A percentile compares a stretch with the other conserved stretches of the same genome.
phyloP scores from a whole-genome alignment of 2,888 invertebrate species.

The Cacoxenus indagator region DNA sequence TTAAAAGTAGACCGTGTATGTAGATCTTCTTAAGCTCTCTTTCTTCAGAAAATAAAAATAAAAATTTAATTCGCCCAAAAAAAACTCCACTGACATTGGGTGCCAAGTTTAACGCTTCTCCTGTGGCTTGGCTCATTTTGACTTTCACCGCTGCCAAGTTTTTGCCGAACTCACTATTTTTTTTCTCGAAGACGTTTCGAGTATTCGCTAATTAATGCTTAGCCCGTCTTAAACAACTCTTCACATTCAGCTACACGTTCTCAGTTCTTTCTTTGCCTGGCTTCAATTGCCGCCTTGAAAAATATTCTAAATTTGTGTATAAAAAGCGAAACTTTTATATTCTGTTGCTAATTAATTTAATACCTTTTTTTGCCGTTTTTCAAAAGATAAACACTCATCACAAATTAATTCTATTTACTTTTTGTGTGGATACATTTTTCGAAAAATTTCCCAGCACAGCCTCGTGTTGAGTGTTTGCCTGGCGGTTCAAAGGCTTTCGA shows the following conservation, averaged over 20 bases:
- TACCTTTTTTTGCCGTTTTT: constrained; percentile 52
- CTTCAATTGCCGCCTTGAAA: background rate
- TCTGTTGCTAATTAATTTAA: constrained; percentile 53
- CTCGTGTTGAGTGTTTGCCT: too few species aligned
- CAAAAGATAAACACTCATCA: constrained; percentile 58
- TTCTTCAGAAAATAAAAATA: background rate
- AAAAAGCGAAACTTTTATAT: constrained; percentile 35
- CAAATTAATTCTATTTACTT: constrained; percentile 43
- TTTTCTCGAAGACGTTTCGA: constrained; percentile 34
- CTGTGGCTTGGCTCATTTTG: background rate
- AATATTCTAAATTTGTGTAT: background rate
- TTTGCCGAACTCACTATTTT: background rate
- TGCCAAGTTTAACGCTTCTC: background rate
- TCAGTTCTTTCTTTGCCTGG: background rate
- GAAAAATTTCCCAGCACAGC: too few species aligned
- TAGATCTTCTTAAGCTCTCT: background rate
- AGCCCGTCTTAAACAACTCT: constrained; percentile 44
- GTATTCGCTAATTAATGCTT: constrained; percentile 50
- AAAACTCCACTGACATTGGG: background rate
- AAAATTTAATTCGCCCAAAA: constrained; percentile 4
- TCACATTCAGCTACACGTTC: constrained; percentile 22
- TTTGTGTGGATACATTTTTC: background rate
- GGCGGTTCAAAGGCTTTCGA: too few species aligned
- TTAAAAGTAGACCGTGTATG: constrained; percentile 43
- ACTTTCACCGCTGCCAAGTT: too few species aligned